These are phyloP conservation scores for Sphyrna mokarran DNA, from an alignment of 2,113 vertebrate genomes.

Conservation along the genomic window DNA sequence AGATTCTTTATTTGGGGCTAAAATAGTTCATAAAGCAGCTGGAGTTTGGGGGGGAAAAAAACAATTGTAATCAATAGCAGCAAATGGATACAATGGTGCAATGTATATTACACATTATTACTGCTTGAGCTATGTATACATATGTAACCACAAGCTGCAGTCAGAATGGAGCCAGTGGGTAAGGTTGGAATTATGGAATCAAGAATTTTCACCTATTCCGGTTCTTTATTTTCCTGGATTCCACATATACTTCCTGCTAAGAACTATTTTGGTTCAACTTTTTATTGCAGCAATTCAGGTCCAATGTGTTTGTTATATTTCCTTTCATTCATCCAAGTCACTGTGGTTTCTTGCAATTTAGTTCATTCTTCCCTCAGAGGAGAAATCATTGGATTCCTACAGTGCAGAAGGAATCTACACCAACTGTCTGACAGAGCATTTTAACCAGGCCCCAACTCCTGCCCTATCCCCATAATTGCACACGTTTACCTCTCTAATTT, in stretches of 20 bases:
- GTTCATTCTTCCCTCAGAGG: neutral
- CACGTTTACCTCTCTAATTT: too few species aligned
- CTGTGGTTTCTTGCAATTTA: neutral
- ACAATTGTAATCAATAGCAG: too few species aligned
- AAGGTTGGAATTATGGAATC: neutral
- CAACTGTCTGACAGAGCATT: too few species aligned
- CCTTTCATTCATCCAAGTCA: neutral
- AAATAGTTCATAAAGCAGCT: neutral
- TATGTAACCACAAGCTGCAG: neutral
- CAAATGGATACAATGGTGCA: neutral
- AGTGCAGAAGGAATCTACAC: too few species aligned
- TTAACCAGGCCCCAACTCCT: too few species aligned
- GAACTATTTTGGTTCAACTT: neutral
- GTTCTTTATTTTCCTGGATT: neutral
- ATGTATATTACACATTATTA: neutral
- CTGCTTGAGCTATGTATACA: neutral
- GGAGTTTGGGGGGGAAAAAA: neutral
- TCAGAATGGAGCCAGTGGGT: neutral
- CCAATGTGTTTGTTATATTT: neutral
- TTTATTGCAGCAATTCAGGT: neutral
- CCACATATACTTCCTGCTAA: neutral
- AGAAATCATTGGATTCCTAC: neutral
- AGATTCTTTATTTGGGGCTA: neutral
- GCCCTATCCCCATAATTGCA: too few species aligned
- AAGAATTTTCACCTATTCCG: neutral